Evolutionary conservation across 1,140 invertebrate species (phyloP).

Genomic region (Scaptodrosophila lebanonensis): DNA sequence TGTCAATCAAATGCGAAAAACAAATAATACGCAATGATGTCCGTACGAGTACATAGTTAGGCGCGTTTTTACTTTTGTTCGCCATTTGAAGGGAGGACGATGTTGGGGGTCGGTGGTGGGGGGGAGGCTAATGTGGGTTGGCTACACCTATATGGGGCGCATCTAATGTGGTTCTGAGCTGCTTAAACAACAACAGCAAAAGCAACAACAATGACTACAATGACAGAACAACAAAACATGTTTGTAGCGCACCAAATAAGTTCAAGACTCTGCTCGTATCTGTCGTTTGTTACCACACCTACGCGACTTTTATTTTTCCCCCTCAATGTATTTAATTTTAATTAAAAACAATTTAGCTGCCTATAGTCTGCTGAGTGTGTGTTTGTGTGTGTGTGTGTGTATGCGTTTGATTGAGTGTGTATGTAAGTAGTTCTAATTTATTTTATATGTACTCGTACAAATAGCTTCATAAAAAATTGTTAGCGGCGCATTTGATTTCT

Average conservation of each 20-base stretch:
- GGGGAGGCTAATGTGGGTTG: neutral
- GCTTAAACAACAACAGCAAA: constrained; percentile 25
- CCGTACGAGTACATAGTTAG: too few species aligned
- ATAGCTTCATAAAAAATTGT: constrained; percentile 9
- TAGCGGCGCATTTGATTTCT: constrained; percentile 50
- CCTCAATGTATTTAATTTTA: constrained; percentile 50
- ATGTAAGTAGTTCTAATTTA: neutral
- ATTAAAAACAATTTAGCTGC: constrained; percentile 59
- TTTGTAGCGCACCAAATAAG: constrained; percentile 55
- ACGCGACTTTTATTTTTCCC: constrained; percentile 35
- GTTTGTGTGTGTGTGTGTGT: constrained; percentile 1
- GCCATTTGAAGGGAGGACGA: too few species aligned
- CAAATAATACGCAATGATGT: constrained; percentile 12
- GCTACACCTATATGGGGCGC: constrained; percentile 16
- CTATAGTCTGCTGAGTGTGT: neutral
- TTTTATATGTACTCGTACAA: too few species aligned
- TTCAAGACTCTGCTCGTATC: constrained; percentile 41
- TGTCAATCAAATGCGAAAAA: constrained; percentile 49
- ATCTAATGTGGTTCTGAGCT: constrained; percentile 17
- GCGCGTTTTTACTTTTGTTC: too few species aligned
- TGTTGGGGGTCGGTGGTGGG: too few species aligned
- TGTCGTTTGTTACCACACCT: constrained; percentile 62
- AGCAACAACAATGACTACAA: constrained; percentile 18
- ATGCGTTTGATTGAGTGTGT: constrained; percentile 2
- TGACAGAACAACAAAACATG: constrained; percentile 37